Evolutionary conservation across 2,888 invertebrate genomes (phyloP), one percentile per base, ranked within the genome.

Genomic region (Yponomeuta malinellus): DNA sequence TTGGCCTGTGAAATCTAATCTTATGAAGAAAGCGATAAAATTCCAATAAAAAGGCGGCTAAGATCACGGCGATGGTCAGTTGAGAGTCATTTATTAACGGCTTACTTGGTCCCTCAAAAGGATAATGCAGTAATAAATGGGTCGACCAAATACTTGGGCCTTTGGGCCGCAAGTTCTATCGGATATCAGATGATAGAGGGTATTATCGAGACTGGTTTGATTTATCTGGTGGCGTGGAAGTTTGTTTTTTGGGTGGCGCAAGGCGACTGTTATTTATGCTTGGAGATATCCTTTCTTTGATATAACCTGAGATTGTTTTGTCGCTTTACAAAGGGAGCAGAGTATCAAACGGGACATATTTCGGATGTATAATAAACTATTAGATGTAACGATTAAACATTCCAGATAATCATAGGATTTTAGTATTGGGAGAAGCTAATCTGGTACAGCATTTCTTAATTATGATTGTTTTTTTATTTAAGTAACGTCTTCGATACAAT

Each of bases 1-100:
- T 73, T 71, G 74, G 74, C 73, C 74, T 74, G 74, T 52, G 23
- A 65, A 65, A 29, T 33, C 65, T 33, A 33, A 65, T 65, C 29
- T 31, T 65, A 65, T 33, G 65, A 65, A 23, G 65, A 65, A 31
- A 29, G 31, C 65, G 3, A 65, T 65, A 68, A 68, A 68, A 68
- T 68, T 37, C 48, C 48, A 48, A 68, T 68, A 68, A 68, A 68
- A 67, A 68, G 1, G 10, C 10, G 31, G 48, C n/a, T 68, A 48
- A 68, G 48, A 31, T 68, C 59, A 29, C 23, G 52, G 48, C 48
- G 68, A 63, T 63, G 31, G 33, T 4, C 70, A 37, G 15, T 70
- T 70, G 29, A 70, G 15, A 29, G 37, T 63, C 63, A 70, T 70
- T 70, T 70, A 70, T 70, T 63, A 63, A 70, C 63, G 63, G 70